Conservation (phyloP, 2,888 invertebrate genomes). For the Deroplatys truncata region DNA sequence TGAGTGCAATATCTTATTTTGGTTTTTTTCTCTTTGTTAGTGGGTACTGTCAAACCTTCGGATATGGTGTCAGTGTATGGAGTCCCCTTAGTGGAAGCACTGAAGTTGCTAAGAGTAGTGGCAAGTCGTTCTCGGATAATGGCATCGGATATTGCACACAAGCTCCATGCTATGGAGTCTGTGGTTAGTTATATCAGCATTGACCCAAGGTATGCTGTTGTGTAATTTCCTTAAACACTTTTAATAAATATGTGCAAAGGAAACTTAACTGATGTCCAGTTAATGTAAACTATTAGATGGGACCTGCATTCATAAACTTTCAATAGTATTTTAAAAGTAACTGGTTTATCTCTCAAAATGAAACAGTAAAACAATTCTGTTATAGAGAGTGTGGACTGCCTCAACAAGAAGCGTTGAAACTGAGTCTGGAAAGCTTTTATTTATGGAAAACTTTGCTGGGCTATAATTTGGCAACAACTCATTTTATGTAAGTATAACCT, state of each 20-base stretch:
- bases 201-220: constrained; percentile 34
- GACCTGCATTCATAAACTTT: too few species aligned
- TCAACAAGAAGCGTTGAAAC: constrained; percentile 36
- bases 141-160: constrained; percentile 50
- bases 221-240: too few species aligned
- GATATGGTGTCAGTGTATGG: constrained; percentile 50
- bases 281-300: too few species aligned
- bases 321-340: too few species aligned
- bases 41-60: constrained; percentile 12
- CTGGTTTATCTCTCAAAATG: too few species aligned
- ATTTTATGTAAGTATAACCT: constrained; percentile 42
- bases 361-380: constrained; percentile 42
- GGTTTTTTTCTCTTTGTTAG: neutral
- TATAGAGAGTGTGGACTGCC: constrained; percentile 46
- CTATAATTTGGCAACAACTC: constrained; percentile 50
- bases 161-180: constrained; percentile 41
- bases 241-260: too few species aligned
- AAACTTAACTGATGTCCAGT: too few species aligned
- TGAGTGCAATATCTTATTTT: neutral
- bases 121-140: constrained; percentile 57
- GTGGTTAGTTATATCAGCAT: constrained; percentile 38
- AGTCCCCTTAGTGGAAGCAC: constrained; percentile 62
- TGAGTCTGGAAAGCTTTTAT: constrained; percentile 48
- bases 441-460: constrained; percentile 54
- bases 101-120: constrained; percentile 70